phyloP scores from a whole-genome alignment of 2,797 vertebrate species.

The Thalassophryne amazonica region DNA sequence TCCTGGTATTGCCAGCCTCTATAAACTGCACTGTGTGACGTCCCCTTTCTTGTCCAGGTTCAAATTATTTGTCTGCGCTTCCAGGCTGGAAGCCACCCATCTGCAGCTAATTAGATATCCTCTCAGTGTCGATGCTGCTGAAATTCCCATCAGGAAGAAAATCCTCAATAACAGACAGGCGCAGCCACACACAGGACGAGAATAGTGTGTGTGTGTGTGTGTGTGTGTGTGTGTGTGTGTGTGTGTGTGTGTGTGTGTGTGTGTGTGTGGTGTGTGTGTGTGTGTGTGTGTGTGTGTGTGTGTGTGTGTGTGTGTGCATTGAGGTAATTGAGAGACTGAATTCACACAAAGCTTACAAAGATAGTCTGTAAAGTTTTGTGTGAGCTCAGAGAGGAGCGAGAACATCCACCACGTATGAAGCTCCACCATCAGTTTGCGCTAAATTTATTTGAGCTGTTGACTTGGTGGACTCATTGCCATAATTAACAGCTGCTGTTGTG shows the following conservation, averaged over 20 bases:
- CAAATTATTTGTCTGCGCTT: conserved; percentile 68
- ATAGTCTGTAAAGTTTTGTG: not conserved
- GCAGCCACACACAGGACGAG: conserved; percentile 27
- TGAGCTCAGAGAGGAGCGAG: not conserved
- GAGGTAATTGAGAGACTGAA: conserved; percentile 4
- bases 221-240: not conserved
- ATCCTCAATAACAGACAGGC: conserved; percentile 58
- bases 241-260: not conserved
- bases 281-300: conserved; percentile 3
- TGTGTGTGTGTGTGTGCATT: not conserved
- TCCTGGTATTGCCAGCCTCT: no score
- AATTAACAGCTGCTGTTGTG: not conserved
- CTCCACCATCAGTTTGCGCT: no score
- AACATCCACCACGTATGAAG: no score
- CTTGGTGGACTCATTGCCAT: not conserved
- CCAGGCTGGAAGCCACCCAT: conserved; percentile 60
- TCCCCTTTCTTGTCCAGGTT: conserved; percentile 53
- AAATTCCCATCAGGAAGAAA: conserved; percentile 61
- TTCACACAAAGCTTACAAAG: conserved; percentile 17
- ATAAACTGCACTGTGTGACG: conserved; percentile 20
- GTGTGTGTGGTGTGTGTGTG: not conserved
- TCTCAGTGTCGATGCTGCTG: conserved; percentile 35
- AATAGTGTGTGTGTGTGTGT: conserved; percentile 4
- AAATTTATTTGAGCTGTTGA: no score
- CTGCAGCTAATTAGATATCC: conserved; percentile 66